These are phyloP conservation scores for Lepidothrix coronata DNA, from an alignment of 2,113 vertebrate genomes.

Conservation along the genomic window DNA sequence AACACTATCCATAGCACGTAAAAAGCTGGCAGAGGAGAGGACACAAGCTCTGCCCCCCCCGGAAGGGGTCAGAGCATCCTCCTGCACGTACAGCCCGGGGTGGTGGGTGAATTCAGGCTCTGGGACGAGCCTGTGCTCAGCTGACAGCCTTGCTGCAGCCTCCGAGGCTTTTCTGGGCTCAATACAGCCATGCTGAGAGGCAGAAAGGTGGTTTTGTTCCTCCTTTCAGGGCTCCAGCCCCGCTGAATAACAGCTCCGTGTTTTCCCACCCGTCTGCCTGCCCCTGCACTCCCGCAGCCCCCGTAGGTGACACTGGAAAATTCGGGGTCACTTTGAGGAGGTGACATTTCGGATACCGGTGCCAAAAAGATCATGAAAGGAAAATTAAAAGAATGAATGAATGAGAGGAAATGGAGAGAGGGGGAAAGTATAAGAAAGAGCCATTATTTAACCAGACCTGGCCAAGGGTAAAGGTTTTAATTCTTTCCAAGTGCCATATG, in stretches of 20 bases:
- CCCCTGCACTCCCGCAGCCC: not conserved
- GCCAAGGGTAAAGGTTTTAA: conserved; percentile 63
- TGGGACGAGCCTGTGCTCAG: accelerated
- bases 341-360: conserved; percentile 27
- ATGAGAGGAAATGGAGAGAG: conserved; percentile 55
- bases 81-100: accelerated
- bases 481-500: conserved; percentile 73
- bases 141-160: not conserved
- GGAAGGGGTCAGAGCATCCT: not conserved
- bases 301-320: conserved; percentile 61
- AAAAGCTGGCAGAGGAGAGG: not conserved
- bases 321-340: conserved; percentile 49
- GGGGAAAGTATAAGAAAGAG: conserved; percentile 56
- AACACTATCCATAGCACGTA: no score
- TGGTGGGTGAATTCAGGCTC: accelerated
- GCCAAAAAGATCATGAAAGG: conserved; percentile 55
- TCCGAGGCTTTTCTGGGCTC: not conserved
- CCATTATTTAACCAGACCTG: conserved; percentile 66
- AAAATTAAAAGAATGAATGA: conserved; percentile 65
- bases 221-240: not conserved
- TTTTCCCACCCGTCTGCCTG: not conserved
- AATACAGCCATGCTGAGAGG: accelerated
- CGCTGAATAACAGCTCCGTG: not conserved
- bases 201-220: conserved; percentile 41
- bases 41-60: not conserved